phyloP scores from a whole-genome alignment of 2,888 invertebrate species.

The Coronaproctus castanopsis region DNA sequence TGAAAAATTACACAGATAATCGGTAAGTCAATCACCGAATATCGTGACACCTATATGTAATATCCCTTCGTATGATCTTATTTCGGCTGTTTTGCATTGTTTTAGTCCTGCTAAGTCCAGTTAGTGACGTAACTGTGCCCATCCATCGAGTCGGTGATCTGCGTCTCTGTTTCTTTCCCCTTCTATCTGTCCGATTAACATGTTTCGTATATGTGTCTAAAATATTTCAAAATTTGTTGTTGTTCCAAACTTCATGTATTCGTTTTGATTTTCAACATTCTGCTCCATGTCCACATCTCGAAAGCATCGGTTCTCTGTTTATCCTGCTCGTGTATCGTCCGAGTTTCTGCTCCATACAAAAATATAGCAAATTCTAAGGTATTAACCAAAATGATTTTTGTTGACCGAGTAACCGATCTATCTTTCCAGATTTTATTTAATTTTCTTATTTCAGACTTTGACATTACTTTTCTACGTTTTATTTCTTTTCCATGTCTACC shows the following conservation, averaged over 20 bases:
- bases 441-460: neutral
- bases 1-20: no score
- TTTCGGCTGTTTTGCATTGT: neutral
- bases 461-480: neutral
- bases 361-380: neutral
- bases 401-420: neutral
- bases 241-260: neutral
- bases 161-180: neutral
- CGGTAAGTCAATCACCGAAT: neutral
- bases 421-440: neutral
- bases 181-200: neutral
- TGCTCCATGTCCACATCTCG: neutral
- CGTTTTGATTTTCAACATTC: neutral
- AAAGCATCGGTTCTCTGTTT: neutral
- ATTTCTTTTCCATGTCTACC: neutral
- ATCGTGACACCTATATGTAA: neutral
- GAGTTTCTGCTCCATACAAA: neutral
- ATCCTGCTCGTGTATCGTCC: neutral
- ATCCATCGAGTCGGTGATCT: neutral
- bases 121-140: neutral
- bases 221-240: neutral
- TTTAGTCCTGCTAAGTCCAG: neutral
- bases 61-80: neutral
- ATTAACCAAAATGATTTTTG: neutral
- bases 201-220: neutral